Evolutionary conservation across 1,140 invertebrate species (phyloP).

Genomic region (Cherax destructor): DNA sequence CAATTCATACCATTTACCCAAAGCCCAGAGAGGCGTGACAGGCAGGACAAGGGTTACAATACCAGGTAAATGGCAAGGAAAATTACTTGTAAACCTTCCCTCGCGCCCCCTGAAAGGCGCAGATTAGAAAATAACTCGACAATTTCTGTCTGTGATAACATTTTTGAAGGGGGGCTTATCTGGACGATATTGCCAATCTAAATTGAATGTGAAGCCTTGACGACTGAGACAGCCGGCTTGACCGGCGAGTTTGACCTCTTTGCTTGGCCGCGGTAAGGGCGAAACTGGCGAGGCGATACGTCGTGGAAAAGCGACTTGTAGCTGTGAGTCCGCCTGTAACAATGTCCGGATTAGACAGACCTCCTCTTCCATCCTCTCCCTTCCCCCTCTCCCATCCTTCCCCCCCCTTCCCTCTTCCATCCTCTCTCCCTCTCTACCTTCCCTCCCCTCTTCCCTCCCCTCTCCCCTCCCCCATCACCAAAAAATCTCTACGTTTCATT

Average conservation of each 20-base stretch:
- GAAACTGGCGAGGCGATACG: neutral
- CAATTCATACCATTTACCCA: neutral
- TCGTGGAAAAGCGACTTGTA: conserved; percentile 21
- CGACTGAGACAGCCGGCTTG: conserved; percentile 1
- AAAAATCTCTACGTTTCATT: neutral
- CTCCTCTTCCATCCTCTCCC: neutral
- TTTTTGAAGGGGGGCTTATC: conserved; percentile 48
- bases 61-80: conserved; percentile 35
- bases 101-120: conserved; percentile 16
- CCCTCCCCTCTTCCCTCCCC: neutral
- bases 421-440: no score
- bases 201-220: conserved; percentile 49
- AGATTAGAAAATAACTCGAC: conserved; percentile 53
- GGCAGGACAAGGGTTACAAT: conserved; percentile 25
- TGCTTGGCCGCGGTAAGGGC: no score
- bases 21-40: neutral
- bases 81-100: conserved; percentile 34
- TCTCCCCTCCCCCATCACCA: neutral
- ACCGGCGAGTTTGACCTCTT: no score
- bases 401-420: no score
- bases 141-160: conserved; percentile 53
- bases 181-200: conserved; percentile 49
- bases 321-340: conserved; percentile 16
- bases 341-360: conserved; percentile 39
- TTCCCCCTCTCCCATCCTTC: neutral